Base-by-base conservation (phyloP, 2,888 invertebrate species). In the Gymnocheta viridis region DNA sequence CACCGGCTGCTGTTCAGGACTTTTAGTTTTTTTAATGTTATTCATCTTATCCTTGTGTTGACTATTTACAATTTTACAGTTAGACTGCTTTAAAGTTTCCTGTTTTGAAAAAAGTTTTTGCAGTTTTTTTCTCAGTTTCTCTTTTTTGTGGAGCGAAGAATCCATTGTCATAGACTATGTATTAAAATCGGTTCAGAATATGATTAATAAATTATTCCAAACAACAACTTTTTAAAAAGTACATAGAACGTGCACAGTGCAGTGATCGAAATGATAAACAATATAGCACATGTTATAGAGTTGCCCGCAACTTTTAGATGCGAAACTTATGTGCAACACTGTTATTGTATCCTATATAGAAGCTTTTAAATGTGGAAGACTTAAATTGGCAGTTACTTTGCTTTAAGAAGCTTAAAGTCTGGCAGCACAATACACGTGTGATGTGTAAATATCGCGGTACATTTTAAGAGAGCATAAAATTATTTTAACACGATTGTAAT, bases 101-200 rank as follows among this genome's bases (percentile, higher is more conserved):
- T 72, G 58, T 12, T 77, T 74, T 49, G 72, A n/a, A 47, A 86
- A 83, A 7, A 86, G 56, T 19, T 41, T 81, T 70, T 73, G 73
- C 17, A 86, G 54, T 14, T 51, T 78, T 47, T 69, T 77, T 27
- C 82, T 79, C 9, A 86, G 54, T 54, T 85, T 82, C 10, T 86
- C 82, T 10, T 78, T 80, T 58, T 85, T 79, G 14, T 73, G 67
- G 0, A 27, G 10, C 0, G 81, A 73, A 27, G 32, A 47, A 29
- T 47, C 47, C 81, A 81, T 84, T 29, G 22, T 38, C 9, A 6
- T 27, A n/a, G 2, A 47, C 32, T 54, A 49, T 29, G 24, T 24
- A 5, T 10, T 2, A 58, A n/a, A 44, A 27, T 6, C 10, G n/a
- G n/a, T 1, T 32, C 2, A 14, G 12, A 17, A 47, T 60, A 49